phyloP scores from a whole-genome alignment of 2,888 invertebrate genomes.

The Scaptodrosophila latifasciaeformis region DNA sequence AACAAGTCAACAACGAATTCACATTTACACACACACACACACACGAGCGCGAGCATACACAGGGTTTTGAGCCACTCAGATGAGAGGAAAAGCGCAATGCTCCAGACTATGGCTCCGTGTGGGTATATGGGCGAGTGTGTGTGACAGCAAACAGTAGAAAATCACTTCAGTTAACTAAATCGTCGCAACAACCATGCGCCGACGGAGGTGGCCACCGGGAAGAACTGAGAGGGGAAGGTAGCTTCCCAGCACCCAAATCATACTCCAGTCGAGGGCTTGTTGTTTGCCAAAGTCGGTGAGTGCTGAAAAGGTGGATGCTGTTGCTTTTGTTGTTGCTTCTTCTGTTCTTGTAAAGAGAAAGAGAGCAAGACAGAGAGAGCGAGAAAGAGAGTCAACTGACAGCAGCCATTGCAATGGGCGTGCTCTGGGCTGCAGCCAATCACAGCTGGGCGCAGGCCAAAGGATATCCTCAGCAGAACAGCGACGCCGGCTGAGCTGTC shows the following conservation, averaged over 20 bases:
- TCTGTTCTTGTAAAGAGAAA: not conserved
- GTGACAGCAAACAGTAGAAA: conserved; percentile 62
- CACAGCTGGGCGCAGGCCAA: conserved; percentile 17
- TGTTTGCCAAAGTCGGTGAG: not conserved
- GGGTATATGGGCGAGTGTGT: conserved; percentile 20
- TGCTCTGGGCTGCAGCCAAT: conserved; percentile 39
- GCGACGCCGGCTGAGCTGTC: conserved; percentile 17
- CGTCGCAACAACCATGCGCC: conserved; percentile 64
- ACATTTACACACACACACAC: conserved; percentile 36
- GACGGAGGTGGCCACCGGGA: conserved; percentile 19
- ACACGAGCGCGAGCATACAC: conserved; percentile 19
- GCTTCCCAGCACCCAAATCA: not conserved
- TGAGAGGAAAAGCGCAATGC: conserved; percentile 37
- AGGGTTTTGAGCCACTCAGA: conserved; percentile 65
- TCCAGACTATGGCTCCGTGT: conserved; percentile 20
- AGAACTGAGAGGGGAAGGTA: conserved; percentile 26
- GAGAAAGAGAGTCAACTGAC: conserved; percentile 15
- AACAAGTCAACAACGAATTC: conserved; percentile 67
- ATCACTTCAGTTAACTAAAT: conserved; percentile 71
- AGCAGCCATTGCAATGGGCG: conserved; percentile 58
- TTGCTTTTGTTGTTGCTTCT: too few species aligned
- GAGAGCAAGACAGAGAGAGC: conserved; percentile 16
- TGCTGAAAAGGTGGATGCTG: not conserved
- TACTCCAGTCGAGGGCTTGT: too few species aligned
- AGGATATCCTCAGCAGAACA: conserved; percentile 10